Conservation (phyloP, 1,140 invertebrate species). For the Habropoda laboriosa region DNA sequence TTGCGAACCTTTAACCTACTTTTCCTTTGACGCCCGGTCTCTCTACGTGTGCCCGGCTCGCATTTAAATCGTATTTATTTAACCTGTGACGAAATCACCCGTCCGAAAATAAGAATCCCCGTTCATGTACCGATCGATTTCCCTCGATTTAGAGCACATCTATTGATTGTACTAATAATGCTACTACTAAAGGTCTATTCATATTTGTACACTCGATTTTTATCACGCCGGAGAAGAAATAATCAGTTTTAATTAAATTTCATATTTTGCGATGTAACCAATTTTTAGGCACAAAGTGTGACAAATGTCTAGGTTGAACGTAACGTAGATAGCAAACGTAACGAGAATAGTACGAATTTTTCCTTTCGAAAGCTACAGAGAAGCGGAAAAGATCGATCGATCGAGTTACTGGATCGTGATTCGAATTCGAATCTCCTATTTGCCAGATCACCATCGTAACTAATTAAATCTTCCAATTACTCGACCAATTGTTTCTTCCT, state of each 20-base stretch:
- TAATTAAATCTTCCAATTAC: conserved; percentile 13
- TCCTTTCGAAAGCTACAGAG: neutral
- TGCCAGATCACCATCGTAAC: neutral
- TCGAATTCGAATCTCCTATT: conserved; percentile 2
- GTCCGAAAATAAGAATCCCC: conserved; percentile 12
- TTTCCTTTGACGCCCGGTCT: conserved; percentile 1
- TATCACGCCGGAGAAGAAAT: neutral
- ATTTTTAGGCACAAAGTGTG: no score
- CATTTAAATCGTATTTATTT: conserved; percentile 53
- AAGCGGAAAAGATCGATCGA: neutral
- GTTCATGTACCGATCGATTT: neutral
- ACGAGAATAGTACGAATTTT: neutral
- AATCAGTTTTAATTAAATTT: neutral
- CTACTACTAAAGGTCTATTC: neutral
- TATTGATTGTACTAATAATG: neutral
- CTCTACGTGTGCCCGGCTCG: neutral
- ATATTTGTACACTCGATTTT: neutral
- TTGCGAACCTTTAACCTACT: conserved; percentile 56
- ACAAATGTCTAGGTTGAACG: no score
- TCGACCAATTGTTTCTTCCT: neutral
- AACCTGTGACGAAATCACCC: conserved; percentile 14
- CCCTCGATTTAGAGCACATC: neutral
- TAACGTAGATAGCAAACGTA: no score
- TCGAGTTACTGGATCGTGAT: neutral
- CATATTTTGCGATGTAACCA: no score